Base-by-base conservation (phyloP, 2,797 vertebrate genomes). In the Etheostoma perlongum region DNA sequence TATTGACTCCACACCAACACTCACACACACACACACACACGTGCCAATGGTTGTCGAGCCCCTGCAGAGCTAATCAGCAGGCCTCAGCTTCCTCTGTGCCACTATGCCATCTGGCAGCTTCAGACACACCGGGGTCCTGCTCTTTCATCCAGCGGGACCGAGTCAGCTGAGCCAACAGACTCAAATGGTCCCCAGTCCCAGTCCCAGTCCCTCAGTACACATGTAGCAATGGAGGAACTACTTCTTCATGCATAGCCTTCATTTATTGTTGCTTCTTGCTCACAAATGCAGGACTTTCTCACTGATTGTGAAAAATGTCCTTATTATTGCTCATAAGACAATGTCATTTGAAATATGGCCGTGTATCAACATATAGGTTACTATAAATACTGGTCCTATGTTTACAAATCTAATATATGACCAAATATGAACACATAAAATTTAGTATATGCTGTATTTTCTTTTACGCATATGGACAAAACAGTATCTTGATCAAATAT, bases 21-120 rank as follows among this genome's bases (percentile, higher is more conserved):
- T 71, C 49, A 47, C 54, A 12, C 55, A 66, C 57, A 47, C 61
- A 69, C 80, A 72, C 11, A 16, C 75, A 19, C 71, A 48, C 61
- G 65, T 78, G 72, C 9, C 0, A 44, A 30, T 61, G 67, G 69
- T 59, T 78, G 77, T 63, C 0, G 52, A 58, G 71, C 66, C 27
- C 82, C 83, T 60, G 72, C 79, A 69, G 79, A 67, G 86, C 62
- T 9, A 16, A 85, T 60, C 85, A 77, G 88, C 83, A 76, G 76
- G 88, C 46, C 59, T 80, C 78, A 49, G 76, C 83, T 72, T 89
- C 80, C 78, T 79, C 64, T 27, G 69, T 83, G 69, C 76, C 78
- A 68, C 65, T 5, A 15, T 61, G 82, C 92, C 90, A 92, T 92
- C 89, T 92, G 91, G 81, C 84, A 83, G 67, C 74, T 81, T 87